Evolutionary conservation across 2,888 invertebrate genomes (phyloP), one percentile per base, ranked within the genome.

Genomic region (Phlogophora meticulosa): DNA sequence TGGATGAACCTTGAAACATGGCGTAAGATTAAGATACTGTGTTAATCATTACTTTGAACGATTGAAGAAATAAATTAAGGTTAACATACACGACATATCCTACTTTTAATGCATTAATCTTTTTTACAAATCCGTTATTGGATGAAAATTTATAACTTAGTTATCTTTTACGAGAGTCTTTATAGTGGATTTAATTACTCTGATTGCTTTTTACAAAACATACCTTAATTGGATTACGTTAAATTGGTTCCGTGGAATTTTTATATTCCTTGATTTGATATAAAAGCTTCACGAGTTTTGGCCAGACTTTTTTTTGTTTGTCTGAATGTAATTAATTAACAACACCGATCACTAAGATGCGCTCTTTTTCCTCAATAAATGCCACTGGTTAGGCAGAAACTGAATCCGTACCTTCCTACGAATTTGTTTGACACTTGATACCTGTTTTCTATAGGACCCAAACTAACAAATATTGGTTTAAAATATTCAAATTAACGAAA

Each of bases 1-100:
- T 68, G 52, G 56, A 74, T 59, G 49, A 38, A 72, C 76, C 78
- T 79, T 75, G 78, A 67, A 57, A 32, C 22, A 52, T 78, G 78
- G 49, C 60, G 56, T 64, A 78, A 79, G 22, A 52, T 61, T 49
- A 45, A 24, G 22, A 48, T 40, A 42, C 43, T 24, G 38, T 53
- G 24, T 56, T 32, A 32, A 71, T 51, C 13, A 43, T 71, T 69
- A 43, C 34, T 64, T 40, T 51, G 52, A 38, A 68, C 17, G 48
- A 51, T 22, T 62, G 40, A 42, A 49, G 49, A 62, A 73, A 73
- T 57, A 53, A n/a, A 61, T 58, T 42, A 24, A 61, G 36, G 45
- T 78, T 72, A 64, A 64, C 60, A 28, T 67, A 51, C 24, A 36
- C 38, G 59, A 58, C 24, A 45, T 61, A 43, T 32, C n/a, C 34